Evolutionary conservation across 1,140 invertebrate genomes (phyloP).

Genomic region (Drosophila gunungcola): DNA sequence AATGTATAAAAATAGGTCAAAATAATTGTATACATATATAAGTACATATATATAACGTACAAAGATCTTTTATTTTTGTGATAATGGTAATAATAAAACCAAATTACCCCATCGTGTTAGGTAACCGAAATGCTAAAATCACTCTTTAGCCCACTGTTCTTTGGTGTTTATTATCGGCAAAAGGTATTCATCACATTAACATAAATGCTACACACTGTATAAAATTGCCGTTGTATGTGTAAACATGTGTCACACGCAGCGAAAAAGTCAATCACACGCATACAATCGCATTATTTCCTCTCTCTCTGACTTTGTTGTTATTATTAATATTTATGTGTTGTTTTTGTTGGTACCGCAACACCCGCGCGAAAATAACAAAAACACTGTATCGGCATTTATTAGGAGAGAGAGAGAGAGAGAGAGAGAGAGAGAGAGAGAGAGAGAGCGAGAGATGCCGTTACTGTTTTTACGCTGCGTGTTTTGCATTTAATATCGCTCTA

Average conservation of each 20-base stretch:
- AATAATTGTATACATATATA: too few relatives aligned
- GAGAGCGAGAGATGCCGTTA: constrained; percentile 49
- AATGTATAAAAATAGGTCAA: too few relatives aligned
- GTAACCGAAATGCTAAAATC: not conserved
- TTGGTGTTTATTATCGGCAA: constrained; percentile 27
- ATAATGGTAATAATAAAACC: not conserved
- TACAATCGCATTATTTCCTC: constrained; percentile 12
- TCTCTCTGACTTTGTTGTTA: constrained; percentile 24
- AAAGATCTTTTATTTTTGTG: not conserved
- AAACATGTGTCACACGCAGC: constrained; percentile 64
- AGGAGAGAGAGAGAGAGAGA: not conserved
- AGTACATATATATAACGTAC: too few relatives aligned
- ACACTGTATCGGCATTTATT: constrained; percentile 61
- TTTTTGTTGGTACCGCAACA: constrained; percentile 38
- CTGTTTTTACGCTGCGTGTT: constrained; percentile 45
- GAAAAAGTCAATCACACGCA: constrained; percentile 62
- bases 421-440: constrained; percentile 1
- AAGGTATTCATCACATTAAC: constrained; percentile 43
- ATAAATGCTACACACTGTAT: constrained; percentile 35
- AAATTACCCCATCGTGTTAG: not conserved
- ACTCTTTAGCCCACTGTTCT: constrained; percentile 15
- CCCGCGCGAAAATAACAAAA: constrained; percentile 77
- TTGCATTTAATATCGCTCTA: constrained; percentile 45
- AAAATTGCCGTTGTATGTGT: constrained; percentile 17
- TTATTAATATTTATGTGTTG: constrained; percentile 14